Evolutionary conservation across 2,797 vertebrate species (phyloP).

Genomic region (Manis pentadactyla): DNA sequence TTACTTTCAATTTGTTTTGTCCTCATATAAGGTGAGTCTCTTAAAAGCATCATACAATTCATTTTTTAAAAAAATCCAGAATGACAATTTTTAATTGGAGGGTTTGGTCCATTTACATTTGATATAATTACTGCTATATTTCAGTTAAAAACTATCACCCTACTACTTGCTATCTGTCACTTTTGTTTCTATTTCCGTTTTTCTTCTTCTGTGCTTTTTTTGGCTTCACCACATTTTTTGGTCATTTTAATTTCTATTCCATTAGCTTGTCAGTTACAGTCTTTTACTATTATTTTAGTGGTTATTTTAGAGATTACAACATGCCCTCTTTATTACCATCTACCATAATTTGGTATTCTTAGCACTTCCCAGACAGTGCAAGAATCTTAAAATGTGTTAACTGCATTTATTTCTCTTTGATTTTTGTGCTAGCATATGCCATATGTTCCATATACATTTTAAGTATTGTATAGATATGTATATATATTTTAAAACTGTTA

Average conservation of each 20-base stretch:
- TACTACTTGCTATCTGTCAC: not conserved
- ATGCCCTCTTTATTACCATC: not conserved
- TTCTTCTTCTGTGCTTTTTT: not conserved
- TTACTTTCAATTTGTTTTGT: slow-evolving; percentile 19
- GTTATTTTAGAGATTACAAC: slow-evolving; percentile 35
- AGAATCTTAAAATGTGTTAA: slow-evolving; percentile 47
- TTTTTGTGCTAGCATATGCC: not conserved
- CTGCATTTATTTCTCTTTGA: not conserved
- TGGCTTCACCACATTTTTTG: not conserved
- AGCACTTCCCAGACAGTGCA: not conserved
- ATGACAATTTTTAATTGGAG: not conserved
- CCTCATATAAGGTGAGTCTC: not conserved
- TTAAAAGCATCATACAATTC: not conserved
- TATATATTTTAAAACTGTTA: not conserved
- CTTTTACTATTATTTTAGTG: not conserved
- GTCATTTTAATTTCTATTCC: not conserved
- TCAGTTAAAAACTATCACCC: not conserved
- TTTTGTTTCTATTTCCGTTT: slow-evolving; percentile 32
- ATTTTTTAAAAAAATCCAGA: not conserved
- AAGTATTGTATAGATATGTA: not conserved
- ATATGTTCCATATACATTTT: not conserved
- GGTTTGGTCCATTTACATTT: not conserved
- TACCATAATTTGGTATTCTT: slow-evolving; percentile 47
- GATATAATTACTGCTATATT: not conserved
- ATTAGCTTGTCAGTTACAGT: slow-evolving; percentile 9